Evolutionary conservation across 2,113 vertebrate species (phyloP).

Genomic region (Entomyzon cyanotis): DNA sequence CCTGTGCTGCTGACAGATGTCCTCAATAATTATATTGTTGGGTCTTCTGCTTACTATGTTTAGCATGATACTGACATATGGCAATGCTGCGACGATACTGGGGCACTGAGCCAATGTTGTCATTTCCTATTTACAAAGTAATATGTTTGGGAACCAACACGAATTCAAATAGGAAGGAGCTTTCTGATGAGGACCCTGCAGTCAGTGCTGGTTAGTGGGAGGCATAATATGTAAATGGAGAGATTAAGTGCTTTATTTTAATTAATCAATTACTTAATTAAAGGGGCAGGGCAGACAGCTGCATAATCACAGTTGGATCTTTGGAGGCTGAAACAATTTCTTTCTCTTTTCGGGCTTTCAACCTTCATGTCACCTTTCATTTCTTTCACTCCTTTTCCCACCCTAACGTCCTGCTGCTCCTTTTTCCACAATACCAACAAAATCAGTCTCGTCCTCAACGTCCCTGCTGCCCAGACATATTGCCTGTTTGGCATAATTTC

Average conservation of each 20-base stretch:
- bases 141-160: conserved; percentile 61
- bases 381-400: not conserved
- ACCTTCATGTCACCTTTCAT: conserved; percentile 21
- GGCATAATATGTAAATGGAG: conserved; percentile 54
- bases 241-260: conserved; percentile 71
- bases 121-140: conserved; percentile 71
- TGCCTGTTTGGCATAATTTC: not conserved
- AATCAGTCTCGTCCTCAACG: not conserved
- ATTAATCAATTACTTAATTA: conserved; percentile 72
- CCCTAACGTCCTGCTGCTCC: not conserved
- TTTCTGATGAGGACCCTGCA: conserved; percentile 6
- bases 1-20: conserved; percentile 68
- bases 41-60: conserved; percentile 64
- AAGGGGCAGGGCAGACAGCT: conserved; percentile 63
- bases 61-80: conserved; percentile 70
- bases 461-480: not conserved
- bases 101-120: conserved; percentile 65
- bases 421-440: not conserved
- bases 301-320: conserved; percentile 48
- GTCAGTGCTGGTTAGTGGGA: conserved; percentile 21
- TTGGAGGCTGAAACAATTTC: conserved; percentile 29
- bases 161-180: conserved; percentile 53
- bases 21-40: conserved; percentile 72
- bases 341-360: conserved; percentile 29
- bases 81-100: conserved; percentile 15